phyloP scores from a whole-genome alignment of 2,797 vertebrate genomes.

The Acanthornis magna region DNA sequence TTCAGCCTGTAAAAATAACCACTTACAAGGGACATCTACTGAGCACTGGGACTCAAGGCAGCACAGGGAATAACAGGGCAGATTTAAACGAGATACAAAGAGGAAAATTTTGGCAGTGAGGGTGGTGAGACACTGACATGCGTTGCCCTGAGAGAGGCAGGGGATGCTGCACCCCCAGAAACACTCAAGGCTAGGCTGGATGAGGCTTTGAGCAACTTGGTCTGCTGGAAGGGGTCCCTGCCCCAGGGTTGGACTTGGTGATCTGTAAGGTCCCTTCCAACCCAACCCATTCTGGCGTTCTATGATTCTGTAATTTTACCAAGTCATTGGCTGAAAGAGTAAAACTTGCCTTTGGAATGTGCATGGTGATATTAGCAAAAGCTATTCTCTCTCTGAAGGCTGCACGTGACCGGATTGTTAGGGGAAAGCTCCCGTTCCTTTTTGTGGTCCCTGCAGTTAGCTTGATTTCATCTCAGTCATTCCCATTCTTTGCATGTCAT shows the following conservation, averaged over 20 bases:
- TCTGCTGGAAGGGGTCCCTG: background rate
- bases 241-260: accelerated
- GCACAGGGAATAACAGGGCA: background rate
- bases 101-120: accelerated
- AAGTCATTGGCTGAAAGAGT: background rate
- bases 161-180: background rate
- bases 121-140: background rate
- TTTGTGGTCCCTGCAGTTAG: background rate
- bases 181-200: background rate
- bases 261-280: background rate
- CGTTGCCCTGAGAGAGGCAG: background rate
- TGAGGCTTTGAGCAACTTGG: background rate
- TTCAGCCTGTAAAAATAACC: background rate
- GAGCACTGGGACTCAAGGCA: background rate
- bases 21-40: accelerated
- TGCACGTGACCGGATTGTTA: background rate
- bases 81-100: background rate
- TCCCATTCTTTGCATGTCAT: background rate
- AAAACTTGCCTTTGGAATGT: background rate
- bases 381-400: background rate
- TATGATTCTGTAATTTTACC: background rate
- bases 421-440: background rate
- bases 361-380: background rate
- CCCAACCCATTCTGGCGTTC: background rate
- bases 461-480: background rate